A percentile compares a stretch with the other conserved stretches of the same genome.
phyloP scores from a whole-genome alignment of 2,888 invertebrate genomes.

The Microctonus hyperodae region DNA sequence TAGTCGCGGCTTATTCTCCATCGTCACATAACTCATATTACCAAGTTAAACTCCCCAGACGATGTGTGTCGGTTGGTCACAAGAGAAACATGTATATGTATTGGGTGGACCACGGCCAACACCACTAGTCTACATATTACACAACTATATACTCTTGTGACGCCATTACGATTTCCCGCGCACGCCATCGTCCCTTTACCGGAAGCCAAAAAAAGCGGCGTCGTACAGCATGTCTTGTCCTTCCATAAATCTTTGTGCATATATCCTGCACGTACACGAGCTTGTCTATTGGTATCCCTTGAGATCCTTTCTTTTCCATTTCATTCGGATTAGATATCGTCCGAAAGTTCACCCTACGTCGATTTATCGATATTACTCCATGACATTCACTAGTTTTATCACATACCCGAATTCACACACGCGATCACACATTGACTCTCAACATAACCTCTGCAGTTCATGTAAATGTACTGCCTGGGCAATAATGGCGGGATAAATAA shows the following conservation, averaged over 20 bases:
- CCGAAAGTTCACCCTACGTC: slow-evolving; percentile 33
- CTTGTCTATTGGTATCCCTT: slow-evolving; percentile 33
- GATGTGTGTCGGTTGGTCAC: neutral
- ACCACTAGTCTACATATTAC: neutral
- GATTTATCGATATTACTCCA: slow-evolving; percentile 54
- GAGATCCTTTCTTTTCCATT: slow-evolving; percentile 44
- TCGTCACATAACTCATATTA: slow-evolving; percentile 27
- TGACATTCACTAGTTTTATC: slow-evolving; percentile 17
- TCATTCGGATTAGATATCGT: slow-evolving; percentile 35
- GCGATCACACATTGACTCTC: neutral
- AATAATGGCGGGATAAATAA: neutral
- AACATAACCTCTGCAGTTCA: neutral
- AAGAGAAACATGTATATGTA: neutral
- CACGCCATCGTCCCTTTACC: neutral
- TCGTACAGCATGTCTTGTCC: neutral
- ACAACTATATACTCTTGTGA: neutral
- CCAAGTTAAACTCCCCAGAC: slow-evolving; percentile 30
- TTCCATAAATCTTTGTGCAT: neutral
- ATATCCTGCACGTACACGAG: slow-evolving; percentile 1
- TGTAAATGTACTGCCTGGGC: no score
- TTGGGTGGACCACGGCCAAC: neutral
- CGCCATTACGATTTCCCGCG: neutral
- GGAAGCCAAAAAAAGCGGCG: neutral
- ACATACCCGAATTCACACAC: neutral
- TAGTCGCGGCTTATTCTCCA: slow-evolving; percentile 5